A percentile compares a stretch with the other conserved stretches of the same genome.
Evolutionary conservation across 2,797 vertebrate genomes (phyloP).

Genomic region (Propithecus perrieri): DNA sequence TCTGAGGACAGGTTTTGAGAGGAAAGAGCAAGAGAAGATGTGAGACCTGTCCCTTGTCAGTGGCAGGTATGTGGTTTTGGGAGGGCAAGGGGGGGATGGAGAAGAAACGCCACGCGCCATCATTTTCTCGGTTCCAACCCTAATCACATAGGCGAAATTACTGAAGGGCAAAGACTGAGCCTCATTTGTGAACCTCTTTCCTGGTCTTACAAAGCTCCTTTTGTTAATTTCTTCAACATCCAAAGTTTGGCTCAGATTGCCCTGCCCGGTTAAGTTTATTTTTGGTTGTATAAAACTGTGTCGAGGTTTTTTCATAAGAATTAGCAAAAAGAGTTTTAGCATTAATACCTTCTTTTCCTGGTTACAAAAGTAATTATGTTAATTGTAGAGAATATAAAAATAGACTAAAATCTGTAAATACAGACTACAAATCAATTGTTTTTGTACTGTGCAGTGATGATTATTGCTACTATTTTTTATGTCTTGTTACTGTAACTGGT

Average conservation of each 20-base stretch:
- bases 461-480: not conserved
- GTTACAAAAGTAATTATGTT: not conserved
- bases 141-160: not conserved
- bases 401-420: not conserved
- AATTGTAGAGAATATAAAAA: slow-evolving; percentile 31
- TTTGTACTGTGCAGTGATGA: not conserved
- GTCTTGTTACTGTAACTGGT: not conserved
- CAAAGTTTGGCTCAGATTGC: not conserved
- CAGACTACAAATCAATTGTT: not conserved
- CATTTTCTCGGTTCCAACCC: not conserved
- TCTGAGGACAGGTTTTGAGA: not conserved
- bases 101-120: rapidly evolving
- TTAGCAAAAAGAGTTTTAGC: not conserved
- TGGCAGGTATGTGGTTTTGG: too few species aligned
- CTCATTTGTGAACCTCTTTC: not conserved
- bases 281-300: not conserved
- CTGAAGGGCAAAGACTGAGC: not conserved
- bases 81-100: rapidly evolving
- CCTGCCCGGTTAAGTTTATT: not conserved
- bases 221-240: not conserved
- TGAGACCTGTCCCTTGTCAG: not conserved
- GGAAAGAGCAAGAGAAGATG: not conserved
- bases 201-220: not conserved
- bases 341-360: slow-evolving; percentile 26
- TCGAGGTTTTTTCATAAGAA: not conserved